These are phyloP conservation scores for Ceratothoa steindachneri DNA, from an alignment of 2,888 invertebrate genomes.

Conservation along the genomic window DNA sequence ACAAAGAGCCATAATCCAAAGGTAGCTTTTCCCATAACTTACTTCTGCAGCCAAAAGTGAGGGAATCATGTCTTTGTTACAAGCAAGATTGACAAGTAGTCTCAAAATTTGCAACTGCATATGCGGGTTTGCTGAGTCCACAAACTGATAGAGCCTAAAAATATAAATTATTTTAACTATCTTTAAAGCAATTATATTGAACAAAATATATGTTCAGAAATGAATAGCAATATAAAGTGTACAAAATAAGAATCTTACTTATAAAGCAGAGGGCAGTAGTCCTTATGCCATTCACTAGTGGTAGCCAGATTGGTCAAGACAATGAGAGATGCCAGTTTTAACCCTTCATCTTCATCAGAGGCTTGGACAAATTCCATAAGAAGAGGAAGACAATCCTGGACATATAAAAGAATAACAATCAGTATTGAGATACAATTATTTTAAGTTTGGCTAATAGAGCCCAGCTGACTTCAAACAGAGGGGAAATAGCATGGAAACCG, in stretches of 20 bases:
- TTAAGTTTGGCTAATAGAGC: not conserved
- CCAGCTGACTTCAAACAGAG: too few species aligned
- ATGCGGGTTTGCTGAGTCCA: conserved; percentile 54
- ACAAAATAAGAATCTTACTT: too few species aligned
- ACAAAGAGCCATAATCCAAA: too few species aligned
- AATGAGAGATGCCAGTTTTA: conserved; percentile 56
- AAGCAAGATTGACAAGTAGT: conserved; percentile 60
- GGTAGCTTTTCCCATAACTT: too few species aligned
- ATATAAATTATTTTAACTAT: not conserved
- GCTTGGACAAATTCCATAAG: conserved; percentile 55
- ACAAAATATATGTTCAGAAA: too few species aligned
- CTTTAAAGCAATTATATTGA: too few species aligned
- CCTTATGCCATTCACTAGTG: conserved; percentile 56
- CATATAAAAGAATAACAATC: conserved; percentile 27
- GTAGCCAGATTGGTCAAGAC: conserved; percentile 59
- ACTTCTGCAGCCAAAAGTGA: conserved; percentile 61
- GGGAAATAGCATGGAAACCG: too few species aligned
- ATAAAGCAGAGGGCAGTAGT: conserved; percentile 56
- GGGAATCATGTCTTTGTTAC: conserved; percentile 60
- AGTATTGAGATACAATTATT: not conserved
- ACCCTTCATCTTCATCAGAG: conserved; percentile 52
- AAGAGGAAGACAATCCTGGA: conserved; percentile 56
- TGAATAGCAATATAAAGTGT: too few species aligned
- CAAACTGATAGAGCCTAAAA: conserved; percentile 53
- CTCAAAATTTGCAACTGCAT: conserved; percentile 58